Conservation (phyloP, 2,888 invertebrate species). For the Spodoptera littoralis region DNA sequence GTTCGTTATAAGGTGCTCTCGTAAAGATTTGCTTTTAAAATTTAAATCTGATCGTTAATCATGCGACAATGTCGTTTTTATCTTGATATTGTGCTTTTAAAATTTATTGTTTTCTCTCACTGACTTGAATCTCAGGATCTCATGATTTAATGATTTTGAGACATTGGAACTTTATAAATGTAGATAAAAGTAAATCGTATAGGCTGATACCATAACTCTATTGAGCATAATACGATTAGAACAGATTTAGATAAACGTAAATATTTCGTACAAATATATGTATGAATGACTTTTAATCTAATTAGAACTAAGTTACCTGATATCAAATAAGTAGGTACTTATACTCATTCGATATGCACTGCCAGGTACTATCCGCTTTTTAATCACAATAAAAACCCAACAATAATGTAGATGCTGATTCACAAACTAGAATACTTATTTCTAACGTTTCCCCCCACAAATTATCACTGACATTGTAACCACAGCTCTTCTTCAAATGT, state of each 20-base stretch:
- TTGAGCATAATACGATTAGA: constrained; percentile 37
- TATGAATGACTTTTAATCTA: constrained; percentile 14
- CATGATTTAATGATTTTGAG: constrained; percentile 62
- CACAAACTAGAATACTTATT: constrained; percentile 39
- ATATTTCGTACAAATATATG: constrained; percentile 15
- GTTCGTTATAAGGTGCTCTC: constrained; percentile 80
- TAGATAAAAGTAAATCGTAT: constrained; percentile 37
- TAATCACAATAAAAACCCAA: constrained; percentile 36
- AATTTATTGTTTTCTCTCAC: constrained; percentile 68
- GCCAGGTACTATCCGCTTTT: constrained; percentile 15
- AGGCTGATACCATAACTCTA: constrained; percentile 27
- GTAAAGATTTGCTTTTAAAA: constrained; percentile 82
- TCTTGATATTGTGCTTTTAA: constrained; percentile 77
- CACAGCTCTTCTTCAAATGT: constrained; percentile 40
- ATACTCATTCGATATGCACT: constrained; percentile 34
- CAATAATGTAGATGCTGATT: constrained; percentile 37
- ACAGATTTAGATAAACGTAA: constrained; percentile 20
- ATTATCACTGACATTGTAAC: constrained; percentile 52
- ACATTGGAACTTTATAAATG: constrained; percentile 39
- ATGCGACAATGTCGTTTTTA: constrained; percentile 87
- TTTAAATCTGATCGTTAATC: constrained; percentile 88
- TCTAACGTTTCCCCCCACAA: constrained; percentile 33
- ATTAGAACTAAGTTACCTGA: constrained; percentile 26
- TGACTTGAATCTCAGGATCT: constrained; percentile 60
- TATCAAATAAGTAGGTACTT: constrained; percentile 1